Percentiles rank a stretch among this genome's conserved stretches.
Evolutionary conservation across 2,113 vertebrate species (phyloP).

Genomic region (Bombycilla garrulus): DNA sequence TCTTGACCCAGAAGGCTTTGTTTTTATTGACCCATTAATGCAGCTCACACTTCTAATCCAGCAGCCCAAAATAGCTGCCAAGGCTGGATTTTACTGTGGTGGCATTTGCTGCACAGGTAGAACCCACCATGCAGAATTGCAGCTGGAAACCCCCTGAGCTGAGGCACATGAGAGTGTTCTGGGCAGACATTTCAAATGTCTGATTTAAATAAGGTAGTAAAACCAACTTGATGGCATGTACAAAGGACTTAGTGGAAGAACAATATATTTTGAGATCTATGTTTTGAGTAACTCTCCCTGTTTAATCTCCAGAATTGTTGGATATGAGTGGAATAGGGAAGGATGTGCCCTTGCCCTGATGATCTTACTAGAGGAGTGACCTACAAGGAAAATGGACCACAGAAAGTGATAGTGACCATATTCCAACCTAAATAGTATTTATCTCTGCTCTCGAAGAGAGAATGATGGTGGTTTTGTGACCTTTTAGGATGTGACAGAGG

Average conservation of each 20-base stretch:
- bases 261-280: neutral
- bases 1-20: neutral
- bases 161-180: neutral
- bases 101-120: neutral
- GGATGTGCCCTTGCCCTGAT: neutral
- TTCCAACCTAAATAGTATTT: neutral
- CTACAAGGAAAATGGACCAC: neutral
- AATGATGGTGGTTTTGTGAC: neutral
- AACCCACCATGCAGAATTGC: neutral
- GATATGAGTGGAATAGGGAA: neutral
- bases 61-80: conserved; percentile 40
- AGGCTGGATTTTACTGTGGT: conserved; percentile 9
- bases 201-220: neutral
- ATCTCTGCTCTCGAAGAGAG: neutral
- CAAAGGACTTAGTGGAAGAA: neutral
- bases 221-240: neutral
- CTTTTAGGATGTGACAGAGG: neutral
- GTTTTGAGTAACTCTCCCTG: neutral
- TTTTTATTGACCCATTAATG: conserved; percentile 26
- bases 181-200: neutral
- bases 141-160: neutral
- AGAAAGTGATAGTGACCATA: neutral
- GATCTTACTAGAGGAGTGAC: neutral
- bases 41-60: conserved; percentile 52
- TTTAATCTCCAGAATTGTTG: neutral